phyloP scores from a whole-genome alignment of 2,113 vertebrate genomes.

The Eclectus roratus region DNA sequence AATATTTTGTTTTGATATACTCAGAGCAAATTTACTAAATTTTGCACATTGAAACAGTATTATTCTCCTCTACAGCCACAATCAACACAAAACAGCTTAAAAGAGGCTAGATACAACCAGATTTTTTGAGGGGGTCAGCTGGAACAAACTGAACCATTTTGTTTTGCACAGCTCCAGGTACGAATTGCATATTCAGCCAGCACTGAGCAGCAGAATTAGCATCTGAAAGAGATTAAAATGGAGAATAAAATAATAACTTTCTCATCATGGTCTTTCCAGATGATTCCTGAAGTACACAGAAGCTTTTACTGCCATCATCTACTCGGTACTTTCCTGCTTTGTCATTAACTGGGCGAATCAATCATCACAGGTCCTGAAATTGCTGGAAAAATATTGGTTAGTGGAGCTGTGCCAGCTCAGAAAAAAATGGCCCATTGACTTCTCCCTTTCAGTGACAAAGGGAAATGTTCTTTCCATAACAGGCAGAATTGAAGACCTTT shows the following conservation, averaged over 20 bases:
- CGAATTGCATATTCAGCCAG: not conserved
- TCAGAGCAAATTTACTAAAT: not conserved
- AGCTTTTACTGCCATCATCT: not conserved
- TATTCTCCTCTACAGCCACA: not conserved
- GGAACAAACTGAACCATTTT: not conserved
- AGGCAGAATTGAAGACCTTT: not conserved
- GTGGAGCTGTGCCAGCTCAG: not conserved
- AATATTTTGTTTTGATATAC: not conserved
- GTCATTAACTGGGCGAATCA: not conserved
- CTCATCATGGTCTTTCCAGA: not conserved
- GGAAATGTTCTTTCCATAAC: not conserved
- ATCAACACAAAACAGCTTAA: not conserved
- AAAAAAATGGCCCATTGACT: slow-evolving; percentile 8
- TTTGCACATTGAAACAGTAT: not conserved
- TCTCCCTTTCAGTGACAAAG: not conserved
- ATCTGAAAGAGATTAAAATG: not conserved
- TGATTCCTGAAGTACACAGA: not conserved
- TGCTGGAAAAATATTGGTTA: not conserved
- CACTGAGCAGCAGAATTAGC: not conserved
- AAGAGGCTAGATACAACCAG: not conserved
- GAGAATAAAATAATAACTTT: not conserved
- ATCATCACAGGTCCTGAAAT: not conserved
- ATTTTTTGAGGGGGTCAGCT: not conserved
- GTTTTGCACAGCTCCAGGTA: not conserved
- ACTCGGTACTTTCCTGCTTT: not conserved